Conservation (phyloP, 2,113 vertebrate genomes). For the Glareola pratincola region DNA sequence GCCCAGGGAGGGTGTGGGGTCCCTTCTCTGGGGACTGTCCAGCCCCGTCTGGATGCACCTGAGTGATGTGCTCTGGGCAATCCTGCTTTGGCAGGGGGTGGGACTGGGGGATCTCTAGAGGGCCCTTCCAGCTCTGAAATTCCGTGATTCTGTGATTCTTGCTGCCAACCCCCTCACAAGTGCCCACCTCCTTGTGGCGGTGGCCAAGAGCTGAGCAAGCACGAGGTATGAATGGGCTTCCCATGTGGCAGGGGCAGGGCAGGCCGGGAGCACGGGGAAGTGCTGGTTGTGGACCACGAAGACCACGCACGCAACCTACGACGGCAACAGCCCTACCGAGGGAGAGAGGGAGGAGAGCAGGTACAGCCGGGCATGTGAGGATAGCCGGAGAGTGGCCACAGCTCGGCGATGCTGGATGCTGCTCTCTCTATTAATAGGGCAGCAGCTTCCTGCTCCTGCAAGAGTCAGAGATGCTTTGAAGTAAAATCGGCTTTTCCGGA, state of each 20-base stretch:
- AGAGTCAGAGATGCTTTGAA: constrained; percentile 68
- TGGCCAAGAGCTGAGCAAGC: not conserved
- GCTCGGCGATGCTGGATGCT: constrained; percentile 10
- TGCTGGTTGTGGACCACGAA: not conserved
- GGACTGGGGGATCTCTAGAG: no score
- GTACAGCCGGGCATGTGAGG: not conserved
- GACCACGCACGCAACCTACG: fast-evolving
- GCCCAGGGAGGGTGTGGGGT: no score
- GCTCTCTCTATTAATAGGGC: constrained; percentile 69
- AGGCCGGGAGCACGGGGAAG: not conserved
- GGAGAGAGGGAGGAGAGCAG: not conserved
- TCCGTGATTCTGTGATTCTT: no score
- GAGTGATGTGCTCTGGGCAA: no score
- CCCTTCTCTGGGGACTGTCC: no score
- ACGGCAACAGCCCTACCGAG: not conserved
- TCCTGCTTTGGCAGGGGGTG: no score
- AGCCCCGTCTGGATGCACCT: no score
- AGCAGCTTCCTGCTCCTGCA: constrained; percentile 63
- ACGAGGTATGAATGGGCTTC: not conserved
- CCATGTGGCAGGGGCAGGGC: not conserved
- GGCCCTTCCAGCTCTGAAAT: no score
- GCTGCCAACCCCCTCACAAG: not conserved
- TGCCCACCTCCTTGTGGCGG: not conserved
- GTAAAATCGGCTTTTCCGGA: constrained; percentile 75
- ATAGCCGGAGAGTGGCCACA: not conserved